A percentile compares a stretch with the other conserved stretches of the same genome.
phyloP scores from a whole-genome alignment of 2,113 vertebrate genomes.

The Xyliphius kryptos region DNA sequence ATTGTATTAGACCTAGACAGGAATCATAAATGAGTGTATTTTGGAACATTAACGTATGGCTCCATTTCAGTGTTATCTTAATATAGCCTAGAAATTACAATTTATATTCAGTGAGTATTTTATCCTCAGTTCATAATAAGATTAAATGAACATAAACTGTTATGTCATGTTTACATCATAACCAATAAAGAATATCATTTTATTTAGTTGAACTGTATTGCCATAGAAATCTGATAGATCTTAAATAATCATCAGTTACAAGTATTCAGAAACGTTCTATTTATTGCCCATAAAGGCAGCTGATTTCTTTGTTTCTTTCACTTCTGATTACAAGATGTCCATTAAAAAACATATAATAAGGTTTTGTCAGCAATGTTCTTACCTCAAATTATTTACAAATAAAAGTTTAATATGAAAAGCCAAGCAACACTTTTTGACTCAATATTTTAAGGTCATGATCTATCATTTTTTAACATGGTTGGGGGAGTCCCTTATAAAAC shows the following conservation, averaged over 20 bases:
- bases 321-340: conserved; percentile 37
- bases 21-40: conserved; percentile 34
- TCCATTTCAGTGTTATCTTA: conserved; percentile 31
- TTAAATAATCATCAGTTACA: conserved; percentile 32
- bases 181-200: conserved; percentile 24
- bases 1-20: conserved; percentile 32
- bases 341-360: conserved; percentile 34
- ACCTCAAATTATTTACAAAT: conserved; percentile 39
- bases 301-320: conserved; percentile 36
- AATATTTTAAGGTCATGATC: no score
- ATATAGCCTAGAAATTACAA: conserved; percentile 30
- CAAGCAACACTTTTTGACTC: no score
- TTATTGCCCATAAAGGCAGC: conserved; percentile 44
- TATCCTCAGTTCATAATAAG: conserved; percentile 27
- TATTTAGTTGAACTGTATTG: conserved; percentile 30
- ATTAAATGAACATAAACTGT: conserved; percentile 31
- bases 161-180: conserved; percentile 44
- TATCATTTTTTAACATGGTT: no score
- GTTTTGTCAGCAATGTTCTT: conserved; percentile 36
- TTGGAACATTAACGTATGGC: conserved; percentile 22
- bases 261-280: conserved; percentile 31
- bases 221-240: conserved; percentile 30
- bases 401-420: conserved; percentile 29
- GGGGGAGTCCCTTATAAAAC: no score
- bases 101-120: conserved; percentile 38